Evolutionary conservation across 2,888 invertebrate genomes (phyloP), one percentile per base, ranked within the genome.

Genomic region (Bugula neritina): DNA sequence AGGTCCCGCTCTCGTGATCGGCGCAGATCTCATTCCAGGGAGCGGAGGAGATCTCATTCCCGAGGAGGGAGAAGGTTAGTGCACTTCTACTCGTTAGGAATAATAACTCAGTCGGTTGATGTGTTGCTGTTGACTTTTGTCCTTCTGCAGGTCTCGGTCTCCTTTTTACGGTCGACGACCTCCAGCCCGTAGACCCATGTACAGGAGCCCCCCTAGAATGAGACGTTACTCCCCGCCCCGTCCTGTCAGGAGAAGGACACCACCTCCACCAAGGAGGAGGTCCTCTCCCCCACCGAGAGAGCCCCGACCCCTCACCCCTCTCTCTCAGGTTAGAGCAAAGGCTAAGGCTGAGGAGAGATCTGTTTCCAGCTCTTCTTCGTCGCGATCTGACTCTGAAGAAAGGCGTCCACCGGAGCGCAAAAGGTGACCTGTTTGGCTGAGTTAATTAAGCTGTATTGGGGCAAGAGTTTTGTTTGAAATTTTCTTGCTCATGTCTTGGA

Each of bases 161-260:
- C 63, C 63, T 17, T 27, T 31, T 10, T 17, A 27, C 21, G 3
- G 27, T 31, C 27, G 27, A 13, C 21, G 63, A 29, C 63, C 63
- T 25, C 31, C 63, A 25, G 5, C 34, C 13, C 63, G 31, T 43
- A 43, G 43, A n/a, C 31, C 29, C 1, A 5, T 10, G 10, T 63
- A 63, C 63, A 27, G 63, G 34, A 63, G 63, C 63, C 63, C 63
- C 31, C 63, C 63, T 31, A 27, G 63, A 10, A 27, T 21, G 21
- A 27, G 63, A 63, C 63, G 63, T 13, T 63, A 63, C 34, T 63
- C 63, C 2, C 63, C 63, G 10, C 63, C 63, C 5, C 63, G 63
- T 10, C 63, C 63, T 31, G 31, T 31, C 5, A 27, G 31, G 10
- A 21, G 63, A 13, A 2, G 63, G 63, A 29, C 10, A 13, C n/a